These are phyloP conservation scores for Episyrphus balteatus DNA, from an alignment of 1,140 invertebrate species.

Conservation along the genomic window DNA sequence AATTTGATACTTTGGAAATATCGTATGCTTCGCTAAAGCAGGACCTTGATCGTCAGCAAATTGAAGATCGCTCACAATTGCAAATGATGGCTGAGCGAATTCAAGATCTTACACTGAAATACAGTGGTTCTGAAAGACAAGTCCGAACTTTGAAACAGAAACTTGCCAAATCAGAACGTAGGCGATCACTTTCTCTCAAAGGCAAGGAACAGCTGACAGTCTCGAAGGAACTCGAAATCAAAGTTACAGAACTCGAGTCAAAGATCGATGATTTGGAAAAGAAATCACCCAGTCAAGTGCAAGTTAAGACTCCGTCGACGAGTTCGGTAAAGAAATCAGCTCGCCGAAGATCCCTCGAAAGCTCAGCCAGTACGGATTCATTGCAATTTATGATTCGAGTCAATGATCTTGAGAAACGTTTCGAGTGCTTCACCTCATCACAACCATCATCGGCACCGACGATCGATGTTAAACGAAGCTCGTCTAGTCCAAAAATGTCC, in stretches of 20 bases:
- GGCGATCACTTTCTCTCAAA: conserved; percentile 70
- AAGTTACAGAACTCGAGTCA: conserved; percentile 64
- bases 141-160: conserved; percentile 67
- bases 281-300: conserved; percentile 1
- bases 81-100: conserved; percentile 72
- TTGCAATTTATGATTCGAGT: conserved; percentile 65
- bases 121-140: conserved; percentile 71
- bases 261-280: conserved; percentile 58
- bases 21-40: conserved; percentile 60
- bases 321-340: conserved; percentile 10
- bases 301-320: background rate
- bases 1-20: conserved; percentile 68
- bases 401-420: conserved; percentile 51
- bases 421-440: conserved; percentile 12
- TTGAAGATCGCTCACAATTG: conserved; percentile 61
- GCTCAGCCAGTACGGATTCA: conserved; percentile 62
- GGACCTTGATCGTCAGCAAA: conserved; percentile 54
- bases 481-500: conserved; percentile 10
- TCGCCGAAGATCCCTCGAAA: conserved; percentile 40
- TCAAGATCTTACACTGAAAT: conserved; percentile 71
- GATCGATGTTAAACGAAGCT: background rate
- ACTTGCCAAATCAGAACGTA: conserved; percentile 63
- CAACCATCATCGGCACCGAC: conserved; percentile 3
- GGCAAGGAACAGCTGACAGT: conserved; percentile 66
- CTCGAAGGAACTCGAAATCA: conserved; percentile 72